Percentiles rank a stretch among this genome's conserved stretches.
These are phyloP conservation scores for Pandemis cinnamomeana DNA, from an alignment of 2,888 invertebrate species.

Conservation along the genomic window DNA sequence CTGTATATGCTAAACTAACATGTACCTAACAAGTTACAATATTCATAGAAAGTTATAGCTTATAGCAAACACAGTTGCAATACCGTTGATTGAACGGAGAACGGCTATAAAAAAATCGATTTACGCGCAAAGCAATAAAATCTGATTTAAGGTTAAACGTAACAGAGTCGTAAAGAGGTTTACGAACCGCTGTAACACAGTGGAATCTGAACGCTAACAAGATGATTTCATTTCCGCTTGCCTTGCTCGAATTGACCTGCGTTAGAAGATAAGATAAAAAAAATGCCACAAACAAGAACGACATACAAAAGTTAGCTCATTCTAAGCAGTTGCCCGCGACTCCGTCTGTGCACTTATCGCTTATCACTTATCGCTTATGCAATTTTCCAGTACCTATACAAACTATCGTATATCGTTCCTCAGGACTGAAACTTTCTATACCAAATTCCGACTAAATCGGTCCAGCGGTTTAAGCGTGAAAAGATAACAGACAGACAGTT, in stretches of 20 bases:
- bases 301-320: too few relatives aligned
- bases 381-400: too few relatives aligned
- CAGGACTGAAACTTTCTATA: too few relatives aligned
- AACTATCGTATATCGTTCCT: too few relatives aligned
- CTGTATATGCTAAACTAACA: neutral
- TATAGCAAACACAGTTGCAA: neutral
- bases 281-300: too few relatives aligned
- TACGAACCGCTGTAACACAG: neutral
- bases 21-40: neutral
- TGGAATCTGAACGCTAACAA: neutral
- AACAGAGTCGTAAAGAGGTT: slow-evolving; percentile 3
- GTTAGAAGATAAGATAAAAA: neutral
- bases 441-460: too few relatives aligned
- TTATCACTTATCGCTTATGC: too few relatives aligned
- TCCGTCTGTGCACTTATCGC: too few relatives aligned
- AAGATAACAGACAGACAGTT: too few relatives aligned
- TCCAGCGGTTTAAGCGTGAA: too few relatives aligned
- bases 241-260: neutral
- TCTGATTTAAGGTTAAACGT: slow-evolving; percentile 4
- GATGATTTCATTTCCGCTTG: neutral
- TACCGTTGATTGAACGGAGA: slow-evolving; percentile 8
- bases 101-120: slow-evolving; percentile 6
- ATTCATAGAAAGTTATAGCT: neutral
- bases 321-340: too few relatives aligned
- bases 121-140: slow-evolving; percentile 22